Evolutionary conservation across 1,140 invertebrate species (phyloP).

Genomic region (Copidosoma floridanum): DNA sequence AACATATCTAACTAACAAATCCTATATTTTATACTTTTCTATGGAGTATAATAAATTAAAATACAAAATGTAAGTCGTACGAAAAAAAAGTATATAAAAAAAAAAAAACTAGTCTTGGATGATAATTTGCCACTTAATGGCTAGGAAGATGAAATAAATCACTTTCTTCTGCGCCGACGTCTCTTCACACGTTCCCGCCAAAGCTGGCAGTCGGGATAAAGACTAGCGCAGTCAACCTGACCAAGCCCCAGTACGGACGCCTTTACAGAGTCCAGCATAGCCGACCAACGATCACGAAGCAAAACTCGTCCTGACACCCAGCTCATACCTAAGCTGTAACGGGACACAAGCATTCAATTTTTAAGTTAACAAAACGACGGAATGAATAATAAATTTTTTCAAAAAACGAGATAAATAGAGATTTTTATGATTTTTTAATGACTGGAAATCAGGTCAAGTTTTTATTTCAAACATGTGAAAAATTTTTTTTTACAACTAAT

Average conservation of each 20-base stretch:
- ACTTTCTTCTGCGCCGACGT: constrained; percentile 43
- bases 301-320: constrained; percentile 58
- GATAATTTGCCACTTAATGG: no score
- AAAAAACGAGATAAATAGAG: no score
- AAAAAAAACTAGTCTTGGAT: no score
- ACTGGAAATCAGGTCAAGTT: no score
- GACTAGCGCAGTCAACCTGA: constrained; percentile 59
- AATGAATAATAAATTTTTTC: background rate
- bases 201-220: constrained; percentile 52
- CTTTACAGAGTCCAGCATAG: constrained; percentile 57
- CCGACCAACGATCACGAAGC: constrained; percentile 43
- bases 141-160: background rate
- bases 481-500: no score
- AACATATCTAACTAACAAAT: no score
- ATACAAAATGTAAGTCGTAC: no score
- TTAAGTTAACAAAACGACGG: background rate
- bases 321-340: constrained; percentile 61
- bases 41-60: no score
- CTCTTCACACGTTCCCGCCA: constrained; percentile 43
- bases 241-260: constrained; percentile 65
- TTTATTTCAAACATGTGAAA: no score
- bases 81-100: no score
- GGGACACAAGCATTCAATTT: constrained; percentile 15
- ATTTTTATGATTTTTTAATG: no score
- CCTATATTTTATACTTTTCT: no score